A percentile compares a stretch with the other conserved stretches of the same genome.
These are phyloP conservation scores for Macrophya annulata DNA, from an alignment of 2,888 invertebrate species.

Conservation along the genomic window DNA sequence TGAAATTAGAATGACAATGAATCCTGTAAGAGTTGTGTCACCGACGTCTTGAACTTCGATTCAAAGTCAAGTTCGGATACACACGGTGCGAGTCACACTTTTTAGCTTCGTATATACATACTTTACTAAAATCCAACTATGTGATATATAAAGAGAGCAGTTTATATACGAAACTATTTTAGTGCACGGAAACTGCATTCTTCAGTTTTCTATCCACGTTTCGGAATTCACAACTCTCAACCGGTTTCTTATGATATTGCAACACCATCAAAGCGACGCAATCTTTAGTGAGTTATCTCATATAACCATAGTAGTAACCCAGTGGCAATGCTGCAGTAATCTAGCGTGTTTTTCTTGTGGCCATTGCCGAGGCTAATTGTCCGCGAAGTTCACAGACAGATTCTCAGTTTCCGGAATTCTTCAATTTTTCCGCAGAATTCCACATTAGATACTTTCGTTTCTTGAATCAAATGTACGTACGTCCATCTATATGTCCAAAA, in stretches of 20 bases:
- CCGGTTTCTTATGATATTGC: constrained; percentile 45
- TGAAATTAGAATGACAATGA: constrained; percentile 58
- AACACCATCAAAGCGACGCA: constrained; percentile 18
- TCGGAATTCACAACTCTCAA: constrained; percentile 34
- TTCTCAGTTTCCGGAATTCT: background rate
- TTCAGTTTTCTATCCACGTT: constrained; percentile 20
- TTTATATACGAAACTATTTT: background rate
- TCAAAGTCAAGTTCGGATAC: constrained; percentile 64
- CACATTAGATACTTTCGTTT: background rate
- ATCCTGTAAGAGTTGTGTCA: constrained; percentile 55
- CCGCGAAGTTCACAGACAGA: constrained; percentile 51
- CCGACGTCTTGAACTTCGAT: constrained; percentile 37
- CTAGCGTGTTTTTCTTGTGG: constrained; percentile 39
- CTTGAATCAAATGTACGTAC: background rate
- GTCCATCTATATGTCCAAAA: background rate
- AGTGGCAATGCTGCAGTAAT: constrained; percentile 41
- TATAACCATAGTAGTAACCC: constrained; percentile 45
- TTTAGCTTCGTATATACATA: background rate
- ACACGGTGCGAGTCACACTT: constrained; percentile 19
- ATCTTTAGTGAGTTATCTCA: constrained; percentile 25
- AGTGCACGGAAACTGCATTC: constrained; percentile 40
- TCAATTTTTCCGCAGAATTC: background rate
- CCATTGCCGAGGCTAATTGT: constrained; percentile 54
- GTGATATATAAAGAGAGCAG: background rate
- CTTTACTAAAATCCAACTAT: background rate